These are phyloP conservation scores for Acanthurus leucopareius DNA, from an alignment of 2,797 vertebrate species.

Conservation along the genomic window DNA sequence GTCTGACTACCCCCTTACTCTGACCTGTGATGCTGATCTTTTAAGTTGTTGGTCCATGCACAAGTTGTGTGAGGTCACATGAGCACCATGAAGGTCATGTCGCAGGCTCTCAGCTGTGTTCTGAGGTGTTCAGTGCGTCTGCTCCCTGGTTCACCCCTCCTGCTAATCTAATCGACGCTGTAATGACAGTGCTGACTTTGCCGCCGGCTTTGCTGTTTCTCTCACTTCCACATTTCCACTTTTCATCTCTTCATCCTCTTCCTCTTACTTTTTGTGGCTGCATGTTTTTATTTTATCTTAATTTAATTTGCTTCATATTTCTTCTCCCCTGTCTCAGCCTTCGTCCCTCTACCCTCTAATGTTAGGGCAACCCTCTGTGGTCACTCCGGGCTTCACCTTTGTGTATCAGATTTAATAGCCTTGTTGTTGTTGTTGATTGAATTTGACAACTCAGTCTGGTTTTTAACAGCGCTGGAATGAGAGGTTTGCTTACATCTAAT, in stretches of 20 bases:
- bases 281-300: constrained; percentile 5
- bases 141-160: constrained; percentile 64
- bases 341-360: background rate
- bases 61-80: constrained; percentile 27
- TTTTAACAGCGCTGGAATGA: constrained; percentile 19
- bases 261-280: constrained; percentile 29
- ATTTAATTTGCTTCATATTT: background rate
- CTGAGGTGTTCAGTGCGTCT: constrained; percentile 55
- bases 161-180: constrained; percentile 68
- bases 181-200: constrained; percentile 79
- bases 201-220: constrained; percentile 49
- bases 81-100: constrained; percentile 39
- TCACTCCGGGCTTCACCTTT: background rate
- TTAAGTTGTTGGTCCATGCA: background rate
- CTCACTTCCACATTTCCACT: constrained; percentile 43
- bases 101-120: constrained; percentile 47
- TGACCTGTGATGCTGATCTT: background rate
- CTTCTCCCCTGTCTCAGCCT: background rate
- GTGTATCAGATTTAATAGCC: constrained; percentile 13
- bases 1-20: background rate
- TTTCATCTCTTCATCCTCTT: constrained; percentile 39
- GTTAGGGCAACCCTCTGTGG: constrained; percentile 3
- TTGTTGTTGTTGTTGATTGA: constrained; percentile 33
- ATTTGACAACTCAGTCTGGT: constrained; percentile 28
- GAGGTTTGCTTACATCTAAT: constrained; percentile 50